These are phyloP conservation scores for Puma concolor DNA, from an alignment of 2,113 vertebrate species.

Conservation along the genomic window DNA sequence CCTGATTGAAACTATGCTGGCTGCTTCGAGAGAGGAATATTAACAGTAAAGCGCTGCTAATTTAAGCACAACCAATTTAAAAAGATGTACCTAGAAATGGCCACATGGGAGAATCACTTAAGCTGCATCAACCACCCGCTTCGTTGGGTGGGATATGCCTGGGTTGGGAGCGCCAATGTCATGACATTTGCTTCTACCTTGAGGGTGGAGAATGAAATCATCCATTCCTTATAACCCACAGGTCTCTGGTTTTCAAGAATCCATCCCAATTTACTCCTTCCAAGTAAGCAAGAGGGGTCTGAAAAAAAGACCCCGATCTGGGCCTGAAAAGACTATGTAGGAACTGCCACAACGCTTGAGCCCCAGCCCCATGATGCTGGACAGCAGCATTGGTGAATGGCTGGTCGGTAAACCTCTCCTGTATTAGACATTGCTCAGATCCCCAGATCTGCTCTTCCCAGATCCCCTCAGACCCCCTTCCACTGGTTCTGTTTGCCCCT, in stretches of 20 bases:
- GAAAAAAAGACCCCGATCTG: background rate
- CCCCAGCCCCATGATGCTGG: background rate
- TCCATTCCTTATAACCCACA: background rate
- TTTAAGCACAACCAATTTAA: constrained; percentile 86
- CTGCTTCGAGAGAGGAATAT: constrained; percentile 80
- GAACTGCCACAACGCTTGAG: background rate
- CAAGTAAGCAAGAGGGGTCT: background rate
- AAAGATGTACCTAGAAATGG: constrained; percentile 80
- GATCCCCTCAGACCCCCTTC: background rate
- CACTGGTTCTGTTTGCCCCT: background rate
- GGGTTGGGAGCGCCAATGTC: background rate
- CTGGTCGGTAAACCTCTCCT: background rate
- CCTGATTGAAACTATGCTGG: constrained; percentile 83
- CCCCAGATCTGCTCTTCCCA: background rate
- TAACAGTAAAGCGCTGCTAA: constrained; percentile 85
- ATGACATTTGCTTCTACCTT: background rate
- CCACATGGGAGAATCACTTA: background rate
- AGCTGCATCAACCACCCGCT: background rate
- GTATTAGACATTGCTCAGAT: background rate
- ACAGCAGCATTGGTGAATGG: background rate
- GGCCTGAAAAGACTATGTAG: background rate
- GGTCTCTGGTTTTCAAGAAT: background rate
- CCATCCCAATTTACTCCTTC: background rate
- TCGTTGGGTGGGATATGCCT: background rate
- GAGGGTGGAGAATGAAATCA: background rate